Conservation (phyloP, 1,140 invertebrate genomes). For the Lucilia sericata region DNA sequence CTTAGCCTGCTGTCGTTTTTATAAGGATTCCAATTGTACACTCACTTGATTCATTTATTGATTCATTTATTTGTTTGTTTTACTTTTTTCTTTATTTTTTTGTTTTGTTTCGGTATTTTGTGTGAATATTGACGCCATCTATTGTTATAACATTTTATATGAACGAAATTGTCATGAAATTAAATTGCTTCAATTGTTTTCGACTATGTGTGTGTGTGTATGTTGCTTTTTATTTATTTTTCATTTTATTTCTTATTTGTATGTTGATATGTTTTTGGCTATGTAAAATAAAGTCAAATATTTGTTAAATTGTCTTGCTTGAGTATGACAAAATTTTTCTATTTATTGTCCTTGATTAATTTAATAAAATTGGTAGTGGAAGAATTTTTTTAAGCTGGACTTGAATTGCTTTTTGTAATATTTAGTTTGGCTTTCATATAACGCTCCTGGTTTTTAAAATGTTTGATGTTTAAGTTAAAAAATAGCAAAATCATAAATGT, state of each 20-base stretch:
- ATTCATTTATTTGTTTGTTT: background rate
- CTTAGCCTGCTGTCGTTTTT: background rate
- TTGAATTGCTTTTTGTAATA: too few relatives aligned
- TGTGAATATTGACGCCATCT: constrained; percentile 23
- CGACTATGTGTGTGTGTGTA: background rate
- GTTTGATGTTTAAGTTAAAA: too few relatives aligned
- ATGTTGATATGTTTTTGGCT: background rate
- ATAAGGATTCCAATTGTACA: background rate
- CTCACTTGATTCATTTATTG: too few relatives aligned
- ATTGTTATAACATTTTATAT: background rate
- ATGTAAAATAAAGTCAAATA: background rate
- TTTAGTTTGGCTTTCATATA: too few relatives aligned
- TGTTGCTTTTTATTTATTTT: background rate
- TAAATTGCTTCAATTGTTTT: constrained; percentile 24
- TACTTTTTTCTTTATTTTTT: background rate
- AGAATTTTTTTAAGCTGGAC: too few relatives aligned
- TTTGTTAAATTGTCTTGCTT: constrained; percentile 6
- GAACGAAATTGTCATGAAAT: background rate
- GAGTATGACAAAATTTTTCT: background rate
- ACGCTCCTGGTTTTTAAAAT: too few relatives aligned
- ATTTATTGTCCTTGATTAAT: background rate
- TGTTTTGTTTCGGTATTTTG: background rate
- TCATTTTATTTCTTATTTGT: background rate
- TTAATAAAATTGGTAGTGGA: background rate
- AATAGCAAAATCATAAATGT: too few relatives aligned